Conservation (phyloP, 2,797 vertebrate species). For the Spatula versicolor region DNA sequence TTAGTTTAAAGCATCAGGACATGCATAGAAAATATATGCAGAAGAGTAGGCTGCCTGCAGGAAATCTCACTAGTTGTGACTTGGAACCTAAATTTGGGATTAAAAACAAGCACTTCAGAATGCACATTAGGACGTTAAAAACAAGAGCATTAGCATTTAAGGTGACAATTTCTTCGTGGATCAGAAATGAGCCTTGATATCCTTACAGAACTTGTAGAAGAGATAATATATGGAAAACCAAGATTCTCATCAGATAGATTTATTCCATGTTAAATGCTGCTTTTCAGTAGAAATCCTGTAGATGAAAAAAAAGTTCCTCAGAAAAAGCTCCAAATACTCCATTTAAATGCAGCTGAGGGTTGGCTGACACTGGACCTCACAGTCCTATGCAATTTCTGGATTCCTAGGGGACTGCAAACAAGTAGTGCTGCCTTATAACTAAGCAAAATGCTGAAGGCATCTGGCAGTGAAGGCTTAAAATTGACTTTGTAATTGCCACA, state of each 20-base stretch:
- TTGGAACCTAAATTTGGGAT: constrained; percentile 43
- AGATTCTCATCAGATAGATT: constrained; percentile 18
- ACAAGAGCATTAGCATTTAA: constrained; percentile 42
- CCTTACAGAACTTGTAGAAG: constrained; percentile 1
- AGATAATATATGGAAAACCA: constrained; percentile 26
- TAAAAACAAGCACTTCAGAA: neutral
- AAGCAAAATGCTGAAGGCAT: neutral
- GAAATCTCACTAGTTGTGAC: constrained; percentile 11
- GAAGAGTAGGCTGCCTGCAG: constrained; percentile 10
- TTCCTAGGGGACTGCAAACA: constrained; percentile 6
- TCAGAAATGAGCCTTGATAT: constrained; percentile 32
- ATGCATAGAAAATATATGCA: neutral
- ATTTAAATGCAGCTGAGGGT: constrained; percentile 37
- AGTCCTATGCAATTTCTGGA: neutral
- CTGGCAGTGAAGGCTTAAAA: constrained; percentile 25
- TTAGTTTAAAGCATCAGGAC: constrained; percentile 11
- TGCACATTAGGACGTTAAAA: neutral
- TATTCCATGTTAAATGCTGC: constrained; percentile 3
- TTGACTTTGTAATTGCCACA: constrained; percentile 27
- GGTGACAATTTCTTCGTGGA: neutral
- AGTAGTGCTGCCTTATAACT: neutral
- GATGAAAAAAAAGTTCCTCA: neutral
- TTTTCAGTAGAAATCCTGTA: neutral
- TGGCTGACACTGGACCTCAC: neutral
- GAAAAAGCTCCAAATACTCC: neutral